A percentile compares a stretch with the other conserved stretches of the same genome.
Evolutionary conservation across 2,888 invertebrate genomes (phyloP).

Genomic region (Eumacrocentrus americanus): DNA sequence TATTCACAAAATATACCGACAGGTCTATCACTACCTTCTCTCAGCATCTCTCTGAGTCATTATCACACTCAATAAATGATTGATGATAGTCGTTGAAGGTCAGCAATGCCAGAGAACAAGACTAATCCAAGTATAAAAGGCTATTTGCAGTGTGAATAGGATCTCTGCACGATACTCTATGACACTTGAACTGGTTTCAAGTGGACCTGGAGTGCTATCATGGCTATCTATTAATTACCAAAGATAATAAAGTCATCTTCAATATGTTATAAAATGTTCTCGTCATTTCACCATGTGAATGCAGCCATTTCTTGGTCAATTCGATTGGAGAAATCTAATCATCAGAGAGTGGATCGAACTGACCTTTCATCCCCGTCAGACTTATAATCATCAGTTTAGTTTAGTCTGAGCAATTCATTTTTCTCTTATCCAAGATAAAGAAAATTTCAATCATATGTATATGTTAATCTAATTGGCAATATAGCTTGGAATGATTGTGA

Average conservation of each 20-base stretch:
- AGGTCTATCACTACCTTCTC: neutral
- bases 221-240: too few species aligned
- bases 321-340: too few species aligned
- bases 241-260: too few species aligned
- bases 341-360: neutral
- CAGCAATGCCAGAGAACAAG: constrained; percentile 21
- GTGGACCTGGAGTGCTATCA: too few species aligned
- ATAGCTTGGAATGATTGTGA: too few species aligned
- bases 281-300: too few species aligned
- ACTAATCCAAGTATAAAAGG: constrained; percentile 35
- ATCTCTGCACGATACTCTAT: too few species aligned
- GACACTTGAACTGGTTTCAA: too few species aligned
- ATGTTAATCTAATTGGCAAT: too few species aligned
- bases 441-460: neutral
- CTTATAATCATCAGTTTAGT: neutral
- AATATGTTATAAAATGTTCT: too few species aligned
- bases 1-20: neutral
- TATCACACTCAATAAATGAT: constrained; percentile 9
- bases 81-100: constrained; percentile 23
- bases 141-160: constrained; percentile 22
- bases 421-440: neutral
- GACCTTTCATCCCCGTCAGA: neutral
- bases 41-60: too few species aligned
- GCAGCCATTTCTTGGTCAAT: neutral
- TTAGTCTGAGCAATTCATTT: neutral